Base-by-base conservation (phyloP, 2,888 invertebrate species). In the Drosophila prolongata region DNA sequence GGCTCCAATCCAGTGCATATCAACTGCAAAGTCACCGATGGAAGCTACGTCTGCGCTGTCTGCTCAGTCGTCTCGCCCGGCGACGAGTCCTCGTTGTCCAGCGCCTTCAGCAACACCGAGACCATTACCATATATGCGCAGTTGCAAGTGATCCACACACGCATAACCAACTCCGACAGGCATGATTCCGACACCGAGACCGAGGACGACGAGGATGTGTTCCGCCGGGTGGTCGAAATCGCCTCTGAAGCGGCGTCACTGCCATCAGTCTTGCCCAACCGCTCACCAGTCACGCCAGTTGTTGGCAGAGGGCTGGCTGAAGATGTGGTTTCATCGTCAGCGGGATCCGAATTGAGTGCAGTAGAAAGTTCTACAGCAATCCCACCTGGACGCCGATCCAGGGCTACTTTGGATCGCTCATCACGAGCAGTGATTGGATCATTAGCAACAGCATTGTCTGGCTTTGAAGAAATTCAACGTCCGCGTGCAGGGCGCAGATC, bases 1-100 rank as follows among this genome's bases (percentile, higher is more conserved):
- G 92, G 92, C 5, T 89, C 91, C 4, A 76, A 78, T 59, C 89
- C 84, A 0, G 19, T 46, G 34, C 82, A 83, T 44, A 1, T 1
- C 0, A 0, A 16, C 0, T 83, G 82, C 52, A 0, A 0, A 0
- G 8, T 6, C 1, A 0, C 0, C 2, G 0, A 11, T 2, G 0
- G 5, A 1, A 24, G 14, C 6, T 0, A 34, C 43, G 16, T 87
- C 6, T 82, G 82, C 37, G 1, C 14, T 6, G 61, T 50, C 6
- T 82, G 82, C 16, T 0, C 2, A 1, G 0, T 0, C 0, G 52
- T 72, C 11, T 1, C 14, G 16, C 44, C 46, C n/a, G 9, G 1
- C 8, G 30, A 1, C 30, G 6, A 6, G 30, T 4, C 10, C n/a
- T 24, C 3, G 4, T 1, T 24, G 24, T 24, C 24, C 2, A 13